A percentile compares a stretch with the other conserved stretches of the same genome.
These are phyloP conservation scores for Actinostola sp. DNA, from an alignment of 92 coral and sea anemone species.

Conservation along the genomic window DNA sequence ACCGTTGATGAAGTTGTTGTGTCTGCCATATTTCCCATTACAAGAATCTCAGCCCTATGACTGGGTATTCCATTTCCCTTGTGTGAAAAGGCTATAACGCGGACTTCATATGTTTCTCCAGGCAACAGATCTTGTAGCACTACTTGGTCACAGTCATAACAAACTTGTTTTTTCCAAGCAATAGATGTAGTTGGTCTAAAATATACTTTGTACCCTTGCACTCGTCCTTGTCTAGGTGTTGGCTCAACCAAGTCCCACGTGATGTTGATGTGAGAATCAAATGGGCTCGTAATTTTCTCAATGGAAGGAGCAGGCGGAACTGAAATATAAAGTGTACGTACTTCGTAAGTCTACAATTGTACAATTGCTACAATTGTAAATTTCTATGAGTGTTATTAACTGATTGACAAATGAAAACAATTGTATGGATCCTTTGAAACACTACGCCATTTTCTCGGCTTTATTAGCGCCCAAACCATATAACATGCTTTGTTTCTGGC, in stretches of 20 bases:
- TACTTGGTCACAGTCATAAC: slow-evolving; percentile 4
- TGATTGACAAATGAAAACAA: too few species aligned
- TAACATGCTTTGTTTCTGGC: too few species aligned
- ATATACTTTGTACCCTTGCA: slow-evolving; percentile 21
- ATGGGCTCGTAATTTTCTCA: neutral
- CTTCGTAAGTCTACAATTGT: too few species aligned
- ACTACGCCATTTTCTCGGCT: too few species aligned
- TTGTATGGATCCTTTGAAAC: too few species aligned
- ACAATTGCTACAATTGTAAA: too few species aligned
- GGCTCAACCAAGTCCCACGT: slow-evolving; percentile 38
- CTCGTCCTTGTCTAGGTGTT: slow-evolving; percentile 31
- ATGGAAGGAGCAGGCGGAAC: slow-evolving; percentile 30
- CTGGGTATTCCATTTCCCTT: slow-evolving; percentile 43
- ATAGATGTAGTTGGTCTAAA: slow-evolving; percentile 4
- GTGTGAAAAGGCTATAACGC: slow-evolving; percentile 22
- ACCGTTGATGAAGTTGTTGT: neutral
- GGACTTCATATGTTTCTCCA: slow-evolving; percentile 8
- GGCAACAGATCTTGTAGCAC: neutral
- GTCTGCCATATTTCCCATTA: neutral
- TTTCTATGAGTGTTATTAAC: too few species aligned
- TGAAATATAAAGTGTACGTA: too few species aligned
- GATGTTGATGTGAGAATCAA: slow-evolving; percentile 1
- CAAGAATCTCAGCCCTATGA: neutral
- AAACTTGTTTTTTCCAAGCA: slow-evolving; percentile 2
- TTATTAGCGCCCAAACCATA: too few species aligned